Evolutionary conservation across 1,140 invertebrate genomes (phyloP).

Genomic region (Drosophila nebulosa): DNA sequence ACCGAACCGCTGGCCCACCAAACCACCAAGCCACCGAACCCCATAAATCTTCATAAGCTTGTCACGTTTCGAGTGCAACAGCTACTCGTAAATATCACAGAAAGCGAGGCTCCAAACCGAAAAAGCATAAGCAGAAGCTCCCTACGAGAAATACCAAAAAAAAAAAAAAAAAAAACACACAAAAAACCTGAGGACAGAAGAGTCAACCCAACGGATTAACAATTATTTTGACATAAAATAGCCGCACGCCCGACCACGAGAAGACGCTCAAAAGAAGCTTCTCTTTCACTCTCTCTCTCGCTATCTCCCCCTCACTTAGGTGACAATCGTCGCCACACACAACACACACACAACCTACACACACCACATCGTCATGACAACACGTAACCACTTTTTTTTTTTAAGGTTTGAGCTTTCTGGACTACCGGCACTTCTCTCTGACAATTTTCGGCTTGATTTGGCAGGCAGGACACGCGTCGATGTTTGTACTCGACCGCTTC

Average conservation of each 20-base stretch:
- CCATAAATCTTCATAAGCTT: constrained; percentile 80
- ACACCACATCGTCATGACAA: constrained; percentile 44
- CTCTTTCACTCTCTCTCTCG: not conserved
- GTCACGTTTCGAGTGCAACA: constrained; percentile 79
- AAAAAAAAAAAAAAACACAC: constrained; percentile 11
- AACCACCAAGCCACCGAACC: constrained; percentile 50
- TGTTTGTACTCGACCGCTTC: constrained; percentile 19
- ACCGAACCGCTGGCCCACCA: constrained; percentile 5
- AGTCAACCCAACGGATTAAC: constrained; percentile 59
- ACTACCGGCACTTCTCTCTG: constrained; percentile 52
- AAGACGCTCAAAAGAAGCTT: constrained; percentile 30
- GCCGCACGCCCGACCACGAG: constrained; percentile 46
- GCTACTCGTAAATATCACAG: constrained; percentile 74
- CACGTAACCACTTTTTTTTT: constrained; percentile 50
- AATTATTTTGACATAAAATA: constrained; percentile 78
- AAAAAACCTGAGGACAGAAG: constrained; percentile 2
- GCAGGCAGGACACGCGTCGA: constrained; percentile 61
- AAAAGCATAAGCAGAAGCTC: constrained; percentile 28
- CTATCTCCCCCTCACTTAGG: constrained; percentile 14
- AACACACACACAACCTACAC: constrained; percentile 31
- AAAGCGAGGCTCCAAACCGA: constrained; percentile 27
- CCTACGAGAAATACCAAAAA: constrained; percentile 20
- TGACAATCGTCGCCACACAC: constrained; percentile 50
- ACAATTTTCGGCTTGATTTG: constrained; percentile 53
- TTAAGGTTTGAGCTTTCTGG: constrained; percentile 49